Evolutionary conservation across 2,113 vertebrate genomes (phyloP).

Genomic region (Gobiocypris rarus): DNA sequence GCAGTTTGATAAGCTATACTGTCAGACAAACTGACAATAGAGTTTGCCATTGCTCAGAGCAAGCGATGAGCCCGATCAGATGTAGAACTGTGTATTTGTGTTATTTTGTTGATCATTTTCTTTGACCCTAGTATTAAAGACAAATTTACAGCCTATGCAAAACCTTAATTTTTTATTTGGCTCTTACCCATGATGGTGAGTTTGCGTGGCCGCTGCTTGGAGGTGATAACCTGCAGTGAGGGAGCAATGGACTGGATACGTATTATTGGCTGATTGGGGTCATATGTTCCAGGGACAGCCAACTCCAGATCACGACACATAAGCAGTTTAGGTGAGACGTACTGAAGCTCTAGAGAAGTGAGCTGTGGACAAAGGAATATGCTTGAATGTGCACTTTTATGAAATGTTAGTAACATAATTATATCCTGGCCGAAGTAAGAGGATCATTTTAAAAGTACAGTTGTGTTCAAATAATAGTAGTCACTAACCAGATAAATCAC

Average conservation of each 20-base stretch:
- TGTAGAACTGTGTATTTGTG: too few species aligned
- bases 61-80: too few species aligned
- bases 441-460: background rate
- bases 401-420: background rate
- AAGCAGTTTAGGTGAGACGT: slow-evolving; percentile 96
- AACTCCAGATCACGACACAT: slow-evolving; percentile 97
- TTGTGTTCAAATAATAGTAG: too few species aligned
- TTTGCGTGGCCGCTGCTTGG: slow-evolving; percentile 96
- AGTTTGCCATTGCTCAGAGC: too few species aligned
- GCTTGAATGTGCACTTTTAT: background rate
- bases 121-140: too few species aligned
- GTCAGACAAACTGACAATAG: too few species aligned
- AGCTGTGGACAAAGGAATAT: slow-evolving; percentile 75
- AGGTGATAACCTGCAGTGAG: slow-evolving; percentile 97
- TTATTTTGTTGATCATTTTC: too few species aligned
- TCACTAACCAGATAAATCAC: too few species aligned
- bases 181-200: slow-evolving; percentile 95
- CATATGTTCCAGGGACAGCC: slow-evolving; percentile 94
- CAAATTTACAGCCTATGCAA: background rate
- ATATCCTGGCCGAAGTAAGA: background rate
- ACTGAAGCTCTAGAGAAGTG: slow-evolving; percentile 95
- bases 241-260: slow-evolving; percentile 96
- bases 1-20: too few species aligned
- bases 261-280: slow-evolving; percentile 96
- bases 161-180: background rate